Evolutionary conservation across 35 echinoderm and acorn worm species (phyloP), one percentile per base, ranked within the genome.

Genomic region (Apostichopus japonicus): DNA sequence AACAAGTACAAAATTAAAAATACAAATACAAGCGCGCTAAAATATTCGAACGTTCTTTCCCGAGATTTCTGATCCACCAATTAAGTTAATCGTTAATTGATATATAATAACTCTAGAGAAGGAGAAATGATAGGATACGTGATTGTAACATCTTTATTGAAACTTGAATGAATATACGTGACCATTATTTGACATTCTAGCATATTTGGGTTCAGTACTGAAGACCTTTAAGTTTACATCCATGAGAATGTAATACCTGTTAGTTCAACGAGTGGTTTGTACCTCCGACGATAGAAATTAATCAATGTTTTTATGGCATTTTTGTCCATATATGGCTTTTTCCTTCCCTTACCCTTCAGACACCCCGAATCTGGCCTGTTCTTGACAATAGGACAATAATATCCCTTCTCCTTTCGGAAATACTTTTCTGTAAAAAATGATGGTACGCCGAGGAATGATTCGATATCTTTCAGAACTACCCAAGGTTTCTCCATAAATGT

Each of bases 401-500:
- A 91, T 6, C 57, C 57, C 6, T 72, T 72, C 52, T 91, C 19
- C 72, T 55, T 78, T 16, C 23, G 72, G 27, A 91, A 91, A 23
- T 91, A 16, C 55, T 78, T 91, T 53, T 52, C 78, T 5, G 71
- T 21, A 27, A 91, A 91, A 57, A 78, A 91, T 57, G n/a, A 14
- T 16, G 71, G 19, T 77, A 91, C 76, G 53, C 54, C 54, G 5
- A 91, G 52, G 57, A 91, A 91, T 1, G 70, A 55, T 79, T 91
- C 89, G 5, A 79, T 19, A 4, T 78, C 33, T 56, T 53, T 79
- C 19, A 91, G 76, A 79, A 91, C 19, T 79, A 54, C 70, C 89
- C 89, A 91, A 21, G 89, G 89, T 79, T 79, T 78, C 19, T 55
- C 10, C 13, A 91, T 91, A 72, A 91, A 91, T 52, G 17, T 57